Conservation (phyloP, 2,888 invertebrate species). For the Xylophagus ater region DNA sequence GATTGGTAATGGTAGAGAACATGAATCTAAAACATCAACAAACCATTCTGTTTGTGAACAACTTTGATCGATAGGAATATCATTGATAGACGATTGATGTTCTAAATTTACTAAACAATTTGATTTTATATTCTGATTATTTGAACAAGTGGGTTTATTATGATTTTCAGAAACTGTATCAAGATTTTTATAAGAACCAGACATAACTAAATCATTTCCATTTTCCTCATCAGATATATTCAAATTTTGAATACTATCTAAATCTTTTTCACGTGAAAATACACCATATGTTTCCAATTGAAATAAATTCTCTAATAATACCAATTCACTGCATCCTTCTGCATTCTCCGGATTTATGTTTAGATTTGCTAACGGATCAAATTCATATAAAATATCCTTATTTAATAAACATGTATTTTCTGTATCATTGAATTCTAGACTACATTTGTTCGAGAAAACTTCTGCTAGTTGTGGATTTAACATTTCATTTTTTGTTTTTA, state of each 20-base stretch:
- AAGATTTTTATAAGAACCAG: conserved; percentile 11
- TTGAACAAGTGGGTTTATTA: background rate
- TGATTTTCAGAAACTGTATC: conserved; percentile 11
- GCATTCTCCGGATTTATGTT: conserved; percentile 22
- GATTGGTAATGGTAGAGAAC: conserved; percentile 1
- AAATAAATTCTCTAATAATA: conserved; percentile 54
- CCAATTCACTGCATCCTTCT: conserved; percentile 48
- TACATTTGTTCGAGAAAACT: background rate
- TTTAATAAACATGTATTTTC: conserved; percentile 6
- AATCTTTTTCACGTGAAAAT: conserved; percentile 34
- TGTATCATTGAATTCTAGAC: background rate
- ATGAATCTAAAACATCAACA: conserved; percentile 18
- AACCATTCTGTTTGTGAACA: conserved; percentile 32
- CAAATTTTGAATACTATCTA: conserved; percentile 40
- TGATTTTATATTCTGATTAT: conserved; percentile 9
- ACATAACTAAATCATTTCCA: conserved; percentile 18
- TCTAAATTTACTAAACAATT: conserved; percentile 13
- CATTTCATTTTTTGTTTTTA: conserved; percentile 11
- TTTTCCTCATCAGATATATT: conserved; percentile 41
- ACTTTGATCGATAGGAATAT: background rate
- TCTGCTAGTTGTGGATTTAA: conserved; percentile 1
- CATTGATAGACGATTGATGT: conserved; percentile 9
- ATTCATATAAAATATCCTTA: conserved; percentile 56
- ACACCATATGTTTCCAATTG: conserved; percentile 58
- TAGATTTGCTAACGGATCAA: conserved; percentile 48